Percentiles rank a stretch among this genome's conserved stretches.
These are phyloP conservation scores for Vanacampus margaritifer DNA, from an alignment of 2,113 vertebrate species.

Conservation along the genomic window DNA sequence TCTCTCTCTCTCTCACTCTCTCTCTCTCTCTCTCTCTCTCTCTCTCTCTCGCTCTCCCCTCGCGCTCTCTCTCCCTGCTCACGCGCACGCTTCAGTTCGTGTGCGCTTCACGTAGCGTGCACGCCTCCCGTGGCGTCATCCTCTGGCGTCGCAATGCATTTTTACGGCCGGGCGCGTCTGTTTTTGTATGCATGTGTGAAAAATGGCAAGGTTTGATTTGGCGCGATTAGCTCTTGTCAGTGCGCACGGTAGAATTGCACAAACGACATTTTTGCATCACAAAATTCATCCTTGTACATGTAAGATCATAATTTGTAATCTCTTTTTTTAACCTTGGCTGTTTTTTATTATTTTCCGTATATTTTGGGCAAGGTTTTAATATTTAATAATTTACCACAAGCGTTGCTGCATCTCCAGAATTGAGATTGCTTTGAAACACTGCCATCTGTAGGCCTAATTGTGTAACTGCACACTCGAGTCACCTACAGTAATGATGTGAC, in stretches of 20 bases:
- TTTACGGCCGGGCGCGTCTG: background rate
- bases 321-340: background rate
- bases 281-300: background rate
- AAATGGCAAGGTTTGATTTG: background rate
- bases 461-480: conserved; percentile 8
- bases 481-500: background rate
- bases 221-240: background rate
- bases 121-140: conserved; percentile 59
- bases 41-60: conserved; percentile 14
- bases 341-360: too few relatives aligned
- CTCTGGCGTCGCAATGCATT: conserved; percentile 25
- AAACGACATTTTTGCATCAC: too few relatives aligned
- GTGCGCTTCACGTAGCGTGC: conserved; percentile 69
- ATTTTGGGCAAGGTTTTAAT: background rate
- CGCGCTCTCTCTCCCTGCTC: conserved; percentile 26
- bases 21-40: conserved; percentile 17
- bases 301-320: background rate
- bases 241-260: background rate
- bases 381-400: background rate
- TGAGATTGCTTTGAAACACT: conserved; percentile 48
- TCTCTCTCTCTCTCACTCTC: conserved; percentile 14
- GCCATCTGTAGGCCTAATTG: conserved; percentile 46
- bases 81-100: conserved; percentile 67
- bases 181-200: background rate
- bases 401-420: background rate